Base-by-base conservation (phyloP, 2,888 invertebrate genomes). In the Ptychoptera contaminata region DNA sequence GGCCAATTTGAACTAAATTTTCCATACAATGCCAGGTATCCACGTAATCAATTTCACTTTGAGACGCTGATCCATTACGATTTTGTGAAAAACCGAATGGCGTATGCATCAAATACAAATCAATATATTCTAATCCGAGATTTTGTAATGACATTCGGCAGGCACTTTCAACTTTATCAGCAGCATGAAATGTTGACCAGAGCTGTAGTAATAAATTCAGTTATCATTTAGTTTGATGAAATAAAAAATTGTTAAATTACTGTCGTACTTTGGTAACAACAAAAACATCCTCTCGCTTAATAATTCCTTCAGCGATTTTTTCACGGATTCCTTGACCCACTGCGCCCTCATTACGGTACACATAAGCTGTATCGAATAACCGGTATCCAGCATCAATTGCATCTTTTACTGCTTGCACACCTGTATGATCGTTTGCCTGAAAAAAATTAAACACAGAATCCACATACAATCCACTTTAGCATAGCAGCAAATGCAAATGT, bases 91-190 rank as follows among this genome's bases (percentile, higher is more conserved):
- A 74, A 0, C 74, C 88, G 58, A 84, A 74, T 1, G 93, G 93
- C 91, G 91, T 93, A 61, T 93, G 93, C 35, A 93, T 84, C 8
- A 93, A 70, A 58, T 90, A 93, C 35, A 93, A 69, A 63, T 93
- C 91, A 42, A 94, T 55, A 57, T 93, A 92, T 0, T 77, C 67
- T 1, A 90, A 56, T 8, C 77, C 75, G 11, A 94, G 70, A 61
- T 84, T 75, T 14, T 70, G 65, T n/a, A 94, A 61, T 1, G 84
- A 77, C 43, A 70, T 68, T 54, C 72, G 72, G 16, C 86, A 64
- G 0, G 81, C 80, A 0, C 73, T 68, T 40, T 76, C 73, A 8
- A 92, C 93, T 50, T 82, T 63, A 49, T 86, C 82, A 1, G 76
- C 74, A 14, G 75, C 74, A 60, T 94, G 93, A 63, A 76, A 86